Evolutionary conservation across 1,140 invertebrate species (phyloP).

Genomic region (Cydia pomonella): DNA sequence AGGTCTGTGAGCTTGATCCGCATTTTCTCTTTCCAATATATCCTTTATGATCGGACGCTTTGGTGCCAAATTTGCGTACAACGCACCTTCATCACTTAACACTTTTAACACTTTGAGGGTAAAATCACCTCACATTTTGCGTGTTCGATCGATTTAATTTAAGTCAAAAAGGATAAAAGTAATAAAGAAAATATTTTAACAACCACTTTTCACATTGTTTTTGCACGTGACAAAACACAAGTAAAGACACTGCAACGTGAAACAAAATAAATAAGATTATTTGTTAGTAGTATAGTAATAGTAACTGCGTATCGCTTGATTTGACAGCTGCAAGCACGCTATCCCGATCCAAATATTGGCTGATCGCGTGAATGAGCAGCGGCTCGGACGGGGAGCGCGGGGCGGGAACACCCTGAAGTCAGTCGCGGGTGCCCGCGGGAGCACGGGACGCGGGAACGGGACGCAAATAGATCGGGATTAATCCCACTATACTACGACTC

Average conservation of each 20-base stretch:
- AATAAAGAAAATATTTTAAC: constrained; percentile 76
- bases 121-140: constrained; percentile 70
- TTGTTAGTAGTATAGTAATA: constrained; percentile 36
- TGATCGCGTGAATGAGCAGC: constrained; percentile 65
- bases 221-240: constrained; percentile 79
- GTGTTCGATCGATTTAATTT: constrained; percentile 59
- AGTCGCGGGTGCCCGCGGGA: constrained; percentile 58
- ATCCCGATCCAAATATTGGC: constrained; percentile 70
- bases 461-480: constrained; percentile 72
- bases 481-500: constrained; percentile 63
- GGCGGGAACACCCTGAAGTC: constrained; percentile 53
- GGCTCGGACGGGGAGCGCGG: constrained; percentile 57
- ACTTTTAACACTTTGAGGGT: constrained; percentile 62
- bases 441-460: constrained; percentile 56
- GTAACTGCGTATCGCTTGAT: constrained; percentile 61
- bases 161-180: constrained; percentile 77
- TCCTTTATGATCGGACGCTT: constrained; percentile 76
- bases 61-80: constrained; percentile 59
- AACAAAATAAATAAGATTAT: constrained; percentile 51
- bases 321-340: constrained; percentile 74
- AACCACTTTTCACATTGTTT: constrained; percentile 81
- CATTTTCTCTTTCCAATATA: constrained; percentile 79
- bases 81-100: constrained; percentile 70
- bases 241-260: constrained; percentile 75
- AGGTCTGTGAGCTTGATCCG: constrained; percentile 76